Base-by-base conservation (phyloP, 2,888 invertebrate species). In the Thecophora atra region DNA sequence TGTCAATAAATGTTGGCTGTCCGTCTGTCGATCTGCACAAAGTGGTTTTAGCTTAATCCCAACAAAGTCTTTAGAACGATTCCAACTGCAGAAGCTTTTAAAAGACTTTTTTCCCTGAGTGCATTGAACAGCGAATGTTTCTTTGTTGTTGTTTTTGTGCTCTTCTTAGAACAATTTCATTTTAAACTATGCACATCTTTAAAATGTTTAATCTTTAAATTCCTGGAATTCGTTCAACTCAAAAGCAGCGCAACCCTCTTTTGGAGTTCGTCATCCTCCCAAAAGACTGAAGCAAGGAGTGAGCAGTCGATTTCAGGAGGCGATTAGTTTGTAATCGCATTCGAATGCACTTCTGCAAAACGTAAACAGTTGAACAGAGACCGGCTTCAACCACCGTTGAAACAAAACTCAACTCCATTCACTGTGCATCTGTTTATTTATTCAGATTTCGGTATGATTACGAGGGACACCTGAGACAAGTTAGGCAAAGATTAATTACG, bases 401-500 rank as follows among this genome's bases (percentile, higher is more conserved):
- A n/a, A n/a, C n/a, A n/a, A n/a, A n/a, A n/a, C n/a, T n/a, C n/a
- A n/a, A n/a, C n/a, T n/a, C n/a, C n/a, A n/a, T n/a, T n/a, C n/a
- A n/a, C n/a, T n/a, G n/a, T n/a, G n/a, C n/a, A n/a, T n/a, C n/a
- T n/a, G n/a, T n/a, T n/a, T n/a, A n/a, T n/a, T n/a, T n/a, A n/a
- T n/a, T n/a, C n/a, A n/a, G n/a, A n/a, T 80, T 78, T 76, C 80
- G 81, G 81, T 79, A 83, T 78, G 78, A 81, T 75, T 70, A 71
- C 73, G 76, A 69, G 74, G 67, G 66, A 81, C 83, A 83, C 83
- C 83, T 83, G 83, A 83, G 81, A 47, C 21, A 19, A 24, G 8
- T 47, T 8, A 8, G 28, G 26, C 5, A 58, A 28, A n/a, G n/a
- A n/a, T n/a, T n/a, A n/a, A n/a, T n/a, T n/a, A n/a, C n/a, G n/a